Conservation (phyloP, 2,113 vertebrate species). For the Vicugna pacos region DNA sequence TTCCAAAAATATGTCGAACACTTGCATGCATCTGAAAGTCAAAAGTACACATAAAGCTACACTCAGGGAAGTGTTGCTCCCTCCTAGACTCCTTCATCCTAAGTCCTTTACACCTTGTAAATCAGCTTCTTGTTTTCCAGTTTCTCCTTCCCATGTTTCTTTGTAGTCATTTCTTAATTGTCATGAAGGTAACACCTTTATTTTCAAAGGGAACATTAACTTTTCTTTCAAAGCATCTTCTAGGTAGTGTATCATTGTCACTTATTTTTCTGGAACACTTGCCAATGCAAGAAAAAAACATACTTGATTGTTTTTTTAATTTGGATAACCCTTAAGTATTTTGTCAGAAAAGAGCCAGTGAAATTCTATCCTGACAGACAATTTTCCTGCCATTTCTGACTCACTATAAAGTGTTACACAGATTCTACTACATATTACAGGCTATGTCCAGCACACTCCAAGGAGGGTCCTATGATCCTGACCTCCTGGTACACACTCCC, state of each 20-base stretch:
- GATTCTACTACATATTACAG: not conserved
- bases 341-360: not conserved
- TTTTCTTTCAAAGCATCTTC: slow-evolving; percentile 21
- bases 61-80: no score
- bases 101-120: not conserved
- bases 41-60: not conserved
- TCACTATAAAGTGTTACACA: not conserved
- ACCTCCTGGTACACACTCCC: not conserved
- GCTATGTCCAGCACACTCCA: not conserved
- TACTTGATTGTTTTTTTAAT: not conserved
- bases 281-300: not conserved
- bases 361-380: not conserved
- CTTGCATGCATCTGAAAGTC: not conserved
- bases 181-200: not conserved
- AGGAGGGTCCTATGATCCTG: rapidly evolving
- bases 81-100: not conserved
- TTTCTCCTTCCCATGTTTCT: not conserved
- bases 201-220: slow-evolving; percentile 19
- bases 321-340: not conserved
- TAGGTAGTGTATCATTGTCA: not conserved
- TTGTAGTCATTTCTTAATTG: not conserved
- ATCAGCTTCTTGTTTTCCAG: not conserved
- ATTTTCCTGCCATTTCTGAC: not conserved
- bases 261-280: not conserved
- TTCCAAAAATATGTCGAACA: not conserved